phyloP scores from a whole-genome alignment of 1,140 invertebrate genomes.

The Chironomus striatipennis region DNA sequence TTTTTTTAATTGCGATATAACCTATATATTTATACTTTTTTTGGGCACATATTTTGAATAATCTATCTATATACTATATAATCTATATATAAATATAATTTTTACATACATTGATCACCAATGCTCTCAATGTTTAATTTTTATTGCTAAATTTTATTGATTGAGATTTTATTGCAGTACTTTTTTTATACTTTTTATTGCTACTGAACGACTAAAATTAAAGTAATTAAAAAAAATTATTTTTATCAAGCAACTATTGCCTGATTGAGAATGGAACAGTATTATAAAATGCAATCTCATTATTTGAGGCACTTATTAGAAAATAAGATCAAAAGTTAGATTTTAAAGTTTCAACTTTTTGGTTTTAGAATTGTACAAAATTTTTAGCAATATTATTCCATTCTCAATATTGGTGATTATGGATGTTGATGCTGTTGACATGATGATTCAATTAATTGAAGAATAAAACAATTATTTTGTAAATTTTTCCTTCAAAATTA shows the following conservation, averaged over 20 bases:
- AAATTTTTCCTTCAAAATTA: too few species aligned
- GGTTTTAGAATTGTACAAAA: too few species aligned
- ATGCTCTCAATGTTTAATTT: background rate
- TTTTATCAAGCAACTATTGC: background rate
- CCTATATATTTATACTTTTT: conserved; percentile 26
- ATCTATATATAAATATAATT: background rate
- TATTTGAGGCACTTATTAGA: too few species aligned
- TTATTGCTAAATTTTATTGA: background rate
- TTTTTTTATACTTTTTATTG: background rate
- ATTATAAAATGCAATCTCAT: too few species aligned
- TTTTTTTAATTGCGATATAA: conserved; percentile 28
- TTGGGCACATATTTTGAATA: background rate
- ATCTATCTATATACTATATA: too few species aligned
- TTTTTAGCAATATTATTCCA: background rate
- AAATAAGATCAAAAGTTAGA: too few species aligned
- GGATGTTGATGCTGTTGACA: too few species aligned
- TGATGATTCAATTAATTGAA: too few species aligned
- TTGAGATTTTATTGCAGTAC: background rate
- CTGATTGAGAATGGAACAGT: background rate
- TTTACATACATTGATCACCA: conserved; percentile 12
- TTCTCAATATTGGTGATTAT: background rate
- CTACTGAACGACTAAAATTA: background rate
- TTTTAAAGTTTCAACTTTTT: too few species aligned
- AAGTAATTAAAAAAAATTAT: background rate
- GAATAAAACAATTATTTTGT: too few species aligned